Base-by-base conservation (phyloP, 2,797 vertebrate genomes). In the Schizopygopsis pylzovi region DNA sequence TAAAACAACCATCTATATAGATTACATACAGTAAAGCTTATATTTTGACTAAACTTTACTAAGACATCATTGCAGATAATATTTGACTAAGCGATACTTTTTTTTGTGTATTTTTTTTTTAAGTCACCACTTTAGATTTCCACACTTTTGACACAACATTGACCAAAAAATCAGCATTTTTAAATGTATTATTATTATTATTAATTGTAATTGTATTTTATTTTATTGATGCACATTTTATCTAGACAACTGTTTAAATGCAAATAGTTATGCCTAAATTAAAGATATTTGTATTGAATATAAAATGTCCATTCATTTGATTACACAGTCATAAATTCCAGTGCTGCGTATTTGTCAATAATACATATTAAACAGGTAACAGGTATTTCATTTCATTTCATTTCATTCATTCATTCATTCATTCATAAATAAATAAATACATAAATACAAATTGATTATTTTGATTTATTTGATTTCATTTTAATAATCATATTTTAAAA, bases 1-100 rank as follows among this genome's bases (percentile, higher is more conserved):
- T 47, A 79, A 79, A 63, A 79, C n/a, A 12, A 20, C 41, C 77
- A 45, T 65, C 15, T 20, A 79, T 78, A 78, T 78, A 41, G 75
- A 59, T 77, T 77, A 77, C 2, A 2, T 39, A 67, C 65, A 18
- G 65, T 67, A 15, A 59, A 59, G 6, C 20, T 78, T 41, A 33
- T n/a, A 59, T 59, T 78, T 59, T 41, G 33, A 15, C 52, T 78
- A 16, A 59, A 16, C 4, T n/a, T 56, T 39, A n/a, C 18, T 59
- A n/a, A 59, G n/a, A 41, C 56, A 28, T 45, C 39, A 61, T 63
- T 8, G 15, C 15, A 43, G 56, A 45, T 63, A 45, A 79, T 45
- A 9, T 56, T 9, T 39, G 1, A 56, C 6, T 56, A 73, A 28
- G 45, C 45, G 18, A 49, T 25, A 2, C 33, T 8, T 39, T 20